Conservation (phyloP, 2,888 invertebrate species). For the Lymantria monacha region DNA sequence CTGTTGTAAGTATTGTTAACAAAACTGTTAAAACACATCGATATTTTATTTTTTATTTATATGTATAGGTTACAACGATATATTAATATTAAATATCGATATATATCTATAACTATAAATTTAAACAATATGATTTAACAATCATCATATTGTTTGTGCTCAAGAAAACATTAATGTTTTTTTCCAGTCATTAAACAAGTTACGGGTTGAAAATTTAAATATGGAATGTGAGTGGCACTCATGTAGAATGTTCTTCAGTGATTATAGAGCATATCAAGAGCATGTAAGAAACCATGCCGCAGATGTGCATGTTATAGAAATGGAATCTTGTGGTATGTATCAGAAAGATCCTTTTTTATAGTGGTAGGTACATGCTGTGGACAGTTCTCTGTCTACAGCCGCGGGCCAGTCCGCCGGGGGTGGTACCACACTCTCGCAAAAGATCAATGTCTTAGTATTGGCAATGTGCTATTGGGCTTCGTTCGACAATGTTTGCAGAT, state of each 20-base stretch:
- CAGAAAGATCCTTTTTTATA: neutral
- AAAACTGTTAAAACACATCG: neutral
- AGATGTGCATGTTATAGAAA: constrained; percentile 59
- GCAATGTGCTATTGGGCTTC: no score
- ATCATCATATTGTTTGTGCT: no score
- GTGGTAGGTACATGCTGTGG: no score
- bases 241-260: constrained; percentile 61
- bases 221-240: constrained; percentile 83
- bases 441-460: no score
- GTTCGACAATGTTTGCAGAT: no score
- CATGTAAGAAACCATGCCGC: constrained; percentile 81
- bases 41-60: neutral
- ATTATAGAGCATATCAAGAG: constrained; percentile 76
- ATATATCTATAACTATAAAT: neutral
- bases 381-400: no score
- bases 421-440: no score
- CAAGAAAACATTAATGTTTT: neutral
- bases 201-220: constrained; percentile 48
- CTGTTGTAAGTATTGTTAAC: constrained; percentile 48
- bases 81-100: no score
- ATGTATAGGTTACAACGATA: no score
- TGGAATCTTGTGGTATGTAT: constrained; percentile 42
- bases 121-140: neutral
- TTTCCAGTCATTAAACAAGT: constrained; percentile 51
- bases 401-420: no score